Percentiles rank a stretch among this genome's conserved stretches.
phyloP scores from a whole-genome alignment of 2,888 invertebrate genomes.

The Didymodactylos carnosus region DNA sequence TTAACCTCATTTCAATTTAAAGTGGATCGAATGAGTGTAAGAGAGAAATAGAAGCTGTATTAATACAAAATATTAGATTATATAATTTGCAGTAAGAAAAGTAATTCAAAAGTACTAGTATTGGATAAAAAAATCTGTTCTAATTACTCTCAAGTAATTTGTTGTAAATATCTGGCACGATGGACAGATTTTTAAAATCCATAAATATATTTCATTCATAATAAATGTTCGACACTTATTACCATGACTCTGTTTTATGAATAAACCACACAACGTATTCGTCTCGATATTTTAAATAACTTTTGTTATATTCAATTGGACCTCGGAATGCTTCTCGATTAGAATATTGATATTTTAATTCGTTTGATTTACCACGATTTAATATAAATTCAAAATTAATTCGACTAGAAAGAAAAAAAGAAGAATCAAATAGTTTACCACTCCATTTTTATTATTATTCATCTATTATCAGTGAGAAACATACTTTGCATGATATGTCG shows the following conservation, averaged over 20 bases:
- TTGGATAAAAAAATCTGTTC: too few relatives aligned
- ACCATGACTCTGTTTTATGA: neutral
- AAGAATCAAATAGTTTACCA: neutral
- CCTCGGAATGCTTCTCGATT: conserved; percentile 6
- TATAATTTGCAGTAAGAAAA: too few relatives aligned
- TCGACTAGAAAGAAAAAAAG: neutral
- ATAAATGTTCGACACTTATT: neutral
- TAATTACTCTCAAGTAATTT: too few relatives aligned
- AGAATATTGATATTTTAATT: neutral
- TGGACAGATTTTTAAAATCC: too few relatives aligned
- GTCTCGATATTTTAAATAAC: conserved; percentile 3
- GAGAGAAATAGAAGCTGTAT: too few relatives aligned
- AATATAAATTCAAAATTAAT: conserved; percentile 6
- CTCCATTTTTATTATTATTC: neutral
- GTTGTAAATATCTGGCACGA: too few relatives aligned
- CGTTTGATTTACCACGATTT: conserved; percentile 5
- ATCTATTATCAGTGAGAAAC: neutral
- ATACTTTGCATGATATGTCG: conserved; percentile 3
- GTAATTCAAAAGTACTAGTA: too few relatives aligned
- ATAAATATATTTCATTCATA: too few relatives aligned
- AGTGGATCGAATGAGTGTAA: too few relatives aligned
- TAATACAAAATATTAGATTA: too few relatives aligned
- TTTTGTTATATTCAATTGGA: conserved; percentile 5
- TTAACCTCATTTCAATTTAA: too few relatives aligned
- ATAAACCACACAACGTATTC: neutral